These are phyloP conservation scores for Amphipyra tragopoginis DNA, from an alignment of 2,888 invertebrate species.

Conservation along the genomic window DNA sequence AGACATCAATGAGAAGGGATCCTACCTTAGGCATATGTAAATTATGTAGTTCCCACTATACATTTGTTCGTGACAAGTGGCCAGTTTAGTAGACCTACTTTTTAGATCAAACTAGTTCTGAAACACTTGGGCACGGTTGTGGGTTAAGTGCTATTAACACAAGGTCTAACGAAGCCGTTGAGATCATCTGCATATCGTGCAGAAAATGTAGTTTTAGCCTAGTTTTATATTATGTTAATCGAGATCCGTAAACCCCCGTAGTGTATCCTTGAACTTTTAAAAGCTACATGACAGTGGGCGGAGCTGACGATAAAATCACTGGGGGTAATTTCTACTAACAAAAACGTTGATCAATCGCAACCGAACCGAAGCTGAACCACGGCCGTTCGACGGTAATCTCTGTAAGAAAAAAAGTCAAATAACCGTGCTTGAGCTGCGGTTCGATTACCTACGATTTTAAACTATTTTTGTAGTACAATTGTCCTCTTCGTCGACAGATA, in stretches of 20 bases:
- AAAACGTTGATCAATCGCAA: no score
- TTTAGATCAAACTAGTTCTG: conserved; percentile 41
- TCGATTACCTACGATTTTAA: no score
- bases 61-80: neutral
- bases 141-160: conserved; percentile 46
- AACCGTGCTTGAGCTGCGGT: no score
- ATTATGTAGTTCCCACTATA: no score
- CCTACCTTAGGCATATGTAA: no score
- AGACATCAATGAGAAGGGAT: no score
- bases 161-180: conserved; percentile 17
- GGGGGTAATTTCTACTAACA: no score
- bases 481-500: no score
- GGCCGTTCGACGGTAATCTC: no score
- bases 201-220: conserved; percentile 4
- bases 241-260: neutral
- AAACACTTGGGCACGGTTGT: conserved; percentile 40
- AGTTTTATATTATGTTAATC: conserved; percentile 3
- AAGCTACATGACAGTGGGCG: neutral
- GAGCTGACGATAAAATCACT: neutral
- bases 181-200: conserved; percentile 39
- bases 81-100: conserved; percentile 30
- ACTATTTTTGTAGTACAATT: no score
- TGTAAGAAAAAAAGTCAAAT: no score
- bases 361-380: no score
- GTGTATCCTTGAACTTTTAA: neutral